Percentiles rank a stretch among this genome's conserved stretches.
Conservation (phyloP, 2,797 vertebrate genomes). For the Sebastes trivittatus region DNA sequence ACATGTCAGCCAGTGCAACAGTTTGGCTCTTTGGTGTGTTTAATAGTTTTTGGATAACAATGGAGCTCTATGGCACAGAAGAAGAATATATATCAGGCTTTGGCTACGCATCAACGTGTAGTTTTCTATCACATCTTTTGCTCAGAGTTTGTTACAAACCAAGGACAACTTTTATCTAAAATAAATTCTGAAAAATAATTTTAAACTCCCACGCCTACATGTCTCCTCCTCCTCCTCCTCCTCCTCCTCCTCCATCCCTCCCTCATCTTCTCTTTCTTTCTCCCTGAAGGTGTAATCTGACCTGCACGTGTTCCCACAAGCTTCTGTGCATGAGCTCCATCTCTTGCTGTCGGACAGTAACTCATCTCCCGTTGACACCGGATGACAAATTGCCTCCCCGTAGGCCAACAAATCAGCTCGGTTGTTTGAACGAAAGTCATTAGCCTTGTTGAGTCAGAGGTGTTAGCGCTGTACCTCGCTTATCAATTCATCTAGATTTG, state of each 20-base stretch:
- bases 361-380: conserved; percentile 26
- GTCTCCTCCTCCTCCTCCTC: neutral
- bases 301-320: conserved; percentile 21
- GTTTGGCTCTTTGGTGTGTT: neutral
- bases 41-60: neutral
- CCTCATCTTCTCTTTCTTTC: neutral
- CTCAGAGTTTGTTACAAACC: neutral
- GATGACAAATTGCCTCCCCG: conserved; percentile 56
- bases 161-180: neutral
- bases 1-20: too few relatives aligned
- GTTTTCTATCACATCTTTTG: neutral
- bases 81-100: neutral
- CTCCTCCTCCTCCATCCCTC: neutral
- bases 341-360: conserved; percentile 29
- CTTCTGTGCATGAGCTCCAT: neutral
- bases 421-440: neutral
- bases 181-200: neutral
- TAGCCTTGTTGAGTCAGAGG: neutral
- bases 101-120: neutral
- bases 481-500: neutral
- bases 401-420: neutral
- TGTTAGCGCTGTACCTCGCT: neutral
- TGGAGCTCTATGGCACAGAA: neutral
- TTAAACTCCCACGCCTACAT: neutral
- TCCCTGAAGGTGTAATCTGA: conserved; percentile 44